Conservation (phyloP, 1,140 invertebrate species). For the Drosophila nannoptera region DNA sequence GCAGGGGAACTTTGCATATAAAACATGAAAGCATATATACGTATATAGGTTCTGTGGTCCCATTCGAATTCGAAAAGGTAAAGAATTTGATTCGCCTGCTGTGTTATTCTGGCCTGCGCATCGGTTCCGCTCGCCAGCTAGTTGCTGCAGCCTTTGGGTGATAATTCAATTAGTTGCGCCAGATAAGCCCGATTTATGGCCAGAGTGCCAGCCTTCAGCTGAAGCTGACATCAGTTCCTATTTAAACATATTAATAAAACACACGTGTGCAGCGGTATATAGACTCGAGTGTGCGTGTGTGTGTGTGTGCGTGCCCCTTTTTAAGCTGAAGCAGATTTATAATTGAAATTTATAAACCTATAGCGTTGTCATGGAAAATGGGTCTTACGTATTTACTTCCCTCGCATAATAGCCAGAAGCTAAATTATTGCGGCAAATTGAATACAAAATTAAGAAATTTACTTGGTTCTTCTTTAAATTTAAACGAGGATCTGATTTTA, state of each 20-base stretch:
- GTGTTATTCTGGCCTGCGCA: conserved; percentile 29
- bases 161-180: conserved; percentile 65
- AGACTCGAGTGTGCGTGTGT: background rate
- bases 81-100: conserved; percentile 35
- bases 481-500: background rate
- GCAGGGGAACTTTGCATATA: conserved; percentile 55
- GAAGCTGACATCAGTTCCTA: conserved; percentile 3
- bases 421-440: background rate
- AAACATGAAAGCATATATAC: conserved; percentile 11
- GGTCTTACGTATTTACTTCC: background rate
- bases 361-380: background rate
- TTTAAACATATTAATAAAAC: conserved; percentile 4
- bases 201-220: conserved; percentile 7
- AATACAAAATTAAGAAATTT: background rate
- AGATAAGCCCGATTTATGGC: conserved; percentile 55
- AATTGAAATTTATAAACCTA: background rate
- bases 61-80: conserved; percentile 22
- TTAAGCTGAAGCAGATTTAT: background rate
- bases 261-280: background rate
- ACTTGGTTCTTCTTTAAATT: background rate
- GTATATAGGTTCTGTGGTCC: conserved; percentile 10
- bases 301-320: background rate
- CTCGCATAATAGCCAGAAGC: no score
- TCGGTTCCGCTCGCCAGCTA: conserved; percentile 8
- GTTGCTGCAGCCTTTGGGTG: conserved; percentile 31